Conservation (phyloP, 2,888 invertebrate species). For the Rhagonycha fulva region DNA sequence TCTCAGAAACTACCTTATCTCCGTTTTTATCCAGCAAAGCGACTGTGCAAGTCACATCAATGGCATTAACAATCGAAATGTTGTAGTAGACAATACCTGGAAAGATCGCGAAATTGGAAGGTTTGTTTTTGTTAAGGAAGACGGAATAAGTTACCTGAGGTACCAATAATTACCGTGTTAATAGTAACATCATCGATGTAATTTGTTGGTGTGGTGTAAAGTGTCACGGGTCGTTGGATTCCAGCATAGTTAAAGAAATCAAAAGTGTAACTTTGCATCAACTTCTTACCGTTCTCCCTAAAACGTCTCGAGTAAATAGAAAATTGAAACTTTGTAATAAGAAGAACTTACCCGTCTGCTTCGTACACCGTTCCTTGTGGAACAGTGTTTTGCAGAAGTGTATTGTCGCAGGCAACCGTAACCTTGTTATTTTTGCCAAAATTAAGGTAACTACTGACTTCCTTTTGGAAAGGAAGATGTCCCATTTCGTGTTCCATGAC, state of each 20-base stretch:
- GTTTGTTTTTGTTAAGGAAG: not conserved
- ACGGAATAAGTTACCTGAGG: conserved; percentile 58
- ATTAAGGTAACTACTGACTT: conserved; percentile 71
- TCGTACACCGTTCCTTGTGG: conserved; percentile 82
- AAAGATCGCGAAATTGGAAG: not conserved
- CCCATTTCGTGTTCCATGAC: conserved; percentile 89
- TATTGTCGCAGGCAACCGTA: conserved; percentile 95
- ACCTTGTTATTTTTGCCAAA: conserved; percentile 76
- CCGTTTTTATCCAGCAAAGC: conserved; percentile 58
- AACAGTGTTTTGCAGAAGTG: conserved; percentile 80
- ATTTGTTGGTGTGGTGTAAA: conserved; percentile 83
- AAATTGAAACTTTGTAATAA: not conserved
- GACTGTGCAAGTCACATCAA: conserved; percentile 30
- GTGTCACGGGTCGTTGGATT: conserved; percentile 88
- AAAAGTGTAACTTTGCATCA: conserved; percentile 82
- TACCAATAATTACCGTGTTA: conserved; percentile 68
- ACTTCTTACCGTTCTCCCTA: conserved; percentile 65
- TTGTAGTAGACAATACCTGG: conserved; percentile 64
- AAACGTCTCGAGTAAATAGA: conserved; percentile 27
- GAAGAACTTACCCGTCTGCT: conserved; percentile 56
- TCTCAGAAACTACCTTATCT: conserved; percentile 60
- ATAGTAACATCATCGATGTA: conserved; percentile 87
- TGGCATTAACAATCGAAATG: conserved; percentile 56
- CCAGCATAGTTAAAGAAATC: conserved; percentile 99
- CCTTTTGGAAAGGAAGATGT: conserved; percentile 92